Conservation (phyloP, 2,888 invertebrate genomes). For the Asteroscopus sphinx region DNA sequence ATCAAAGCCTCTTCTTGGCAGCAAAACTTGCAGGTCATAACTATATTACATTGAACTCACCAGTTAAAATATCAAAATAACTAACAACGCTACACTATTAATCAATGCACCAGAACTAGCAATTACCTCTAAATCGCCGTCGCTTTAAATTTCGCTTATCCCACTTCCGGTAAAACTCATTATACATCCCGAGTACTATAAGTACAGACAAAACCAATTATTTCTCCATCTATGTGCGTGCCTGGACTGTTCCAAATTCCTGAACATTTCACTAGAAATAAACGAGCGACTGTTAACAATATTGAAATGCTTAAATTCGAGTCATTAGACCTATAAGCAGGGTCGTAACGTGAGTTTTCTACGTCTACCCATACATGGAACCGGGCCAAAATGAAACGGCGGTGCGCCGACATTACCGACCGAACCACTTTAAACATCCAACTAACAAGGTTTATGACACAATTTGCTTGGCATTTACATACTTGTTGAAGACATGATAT, state of each 20-base stretch:
- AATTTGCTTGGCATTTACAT: conserved; percentile 54
- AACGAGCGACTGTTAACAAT: conserved; percentile 54
- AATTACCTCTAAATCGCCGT: conserved; percentile 27
- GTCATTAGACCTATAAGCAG: conserved; percentile 58
- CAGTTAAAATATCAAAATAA: neutral
- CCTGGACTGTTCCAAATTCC: conserved; percentile 43
- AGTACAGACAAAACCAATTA: conserved; percentile 48
- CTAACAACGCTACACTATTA: conserved; percentile 7
- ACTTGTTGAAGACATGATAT: conserved; percentile 54
- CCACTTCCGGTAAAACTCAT: conserved; percentile 48
- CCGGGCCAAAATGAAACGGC: conserved; percentile 56
- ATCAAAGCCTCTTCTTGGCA: too few species aligned
- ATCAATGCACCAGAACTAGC: conserved; percentile 7
- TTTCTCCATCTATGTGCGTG: conserved; percentile 47
- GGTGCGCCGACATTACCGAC: conserved; percentile 50
- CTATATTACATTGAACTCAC: too few species aligned
- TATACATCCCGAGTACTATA: conserved; percentile 33
- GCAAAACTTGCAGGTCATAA: too few species aligned
- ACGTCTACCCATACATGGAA: conserved; percentile 54
- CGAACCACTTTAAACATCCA: conserved; percentile 55
- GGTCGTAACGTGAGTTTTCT: conserved; percentile 54
- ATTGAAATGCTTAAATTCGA: conserved; percentile 58
- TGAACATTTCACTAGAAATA: conserved; percentile 50
- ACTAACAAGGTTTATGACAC: conserved; percentile 56
- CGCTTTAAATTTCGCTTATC: conserved; percentile 42